phyloP scores from a whole-genome alignment of 1,140 invertebrate species.

The Drosophila navojoa region DNA sequence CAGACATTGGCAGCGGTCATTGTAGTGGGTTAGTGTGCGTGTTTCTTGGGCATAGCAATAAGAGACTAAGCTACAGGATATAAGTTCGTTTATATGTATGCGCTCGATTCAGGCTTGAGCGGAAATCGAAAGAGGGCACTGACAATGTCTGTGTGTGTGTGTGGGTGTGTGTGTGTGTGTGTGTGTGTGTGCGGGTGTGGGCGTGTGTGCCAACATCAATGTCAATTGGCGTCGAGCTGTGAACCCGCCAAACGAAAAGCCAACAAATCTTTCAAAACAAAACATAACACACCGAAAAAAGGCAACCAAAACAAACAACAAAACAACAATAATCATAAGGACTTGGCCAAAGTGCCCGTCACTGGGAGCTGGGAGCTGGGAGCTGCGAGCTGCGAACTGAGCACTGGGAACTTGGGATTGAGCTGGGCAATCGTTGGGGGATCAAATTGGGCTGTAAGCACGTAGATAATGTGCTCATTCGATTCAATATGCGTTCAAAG shows the following conservation, averaged over 20 bases:
- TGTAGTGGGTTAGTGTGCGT: slow-evolving; percentile 38
- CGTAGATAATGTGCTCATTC: slow-evolving; percentile 81
- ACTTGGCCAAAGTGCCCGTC: slow-evolving; percentile 11
- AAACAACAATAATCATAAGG: slow-evolving; percentile 28
- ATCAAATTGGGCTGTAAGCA: slow-evolving; percentile 83
- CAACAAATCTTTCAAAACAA: slow-evolving; percentile 74
- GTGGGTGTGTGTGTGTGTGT: neutral
- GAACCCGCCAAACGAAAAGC: slow-evolving; percentile 52
- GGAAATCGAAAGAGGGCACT: slow-evolving; percentile 67
- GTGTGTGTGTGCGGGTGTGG: neutral
- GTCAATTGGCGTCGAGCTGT: slow-evolving; percentile 50
- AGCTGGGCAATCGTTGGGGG: slow-evolving; percentile 66
- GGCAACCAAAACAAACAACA: slow-evolving; percentile 1
- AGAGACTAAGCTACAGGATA: slow-evolving; percentile 68
- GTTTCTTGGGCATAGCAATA: slow-evolving; percentile 47
- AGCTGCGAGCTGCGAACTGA: neutral
- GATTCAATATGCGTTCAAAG: slow-evolving; percentile 71
- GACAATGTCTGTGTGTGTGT: slow-evolving; percentile 21
- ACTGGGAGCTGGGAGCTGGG: neutral
- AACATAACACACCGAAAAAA: slow-evolving; percentile 38
- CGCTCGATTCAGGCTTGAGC: slow-evolving; percentile 23
- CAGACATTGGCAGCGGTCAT: slow-evolving; percentile 31
- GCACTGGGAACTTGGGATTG: neutral
- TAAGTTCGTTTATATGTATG: slow-evolving; percentile 41
- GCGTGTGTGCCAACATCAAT: slow-evolving; percentile 30